Conservation (phyloP, 2,113 vertebrate species). For the Podarcis raffonei region DNA sequence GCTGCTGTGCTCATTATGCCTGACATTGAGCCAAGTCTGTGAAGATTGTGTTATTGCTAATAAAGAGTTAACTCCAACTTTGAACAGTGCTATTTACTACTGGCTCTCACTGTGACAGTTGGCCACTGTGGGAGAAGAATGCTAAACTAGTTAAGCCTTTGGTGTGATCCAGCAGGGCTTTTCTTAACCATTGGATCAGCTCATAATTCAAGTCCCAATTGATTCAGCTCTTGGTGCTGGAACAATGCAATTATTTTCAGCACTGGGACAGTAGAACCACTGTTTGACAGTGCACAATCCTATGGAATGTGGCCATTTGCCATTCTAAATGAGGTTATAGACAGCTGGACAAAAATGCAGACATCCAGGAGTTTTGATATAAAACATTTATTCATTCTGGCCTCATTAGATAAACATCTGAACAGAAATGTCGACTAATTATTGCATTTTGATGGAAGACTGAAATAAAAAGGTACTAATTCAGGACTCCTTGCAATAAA, state of each 20-base stretch:
- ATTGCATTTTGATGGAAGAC: conserved; percentile 55
- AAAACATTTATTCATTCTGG: conserved; percentile 33
- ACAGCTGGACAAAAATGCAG: not conserved
- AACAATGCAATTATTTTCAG: not conserved
- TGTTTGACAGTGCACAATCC: not conserved
- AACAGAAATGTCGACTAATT: conserved; percentile 34
- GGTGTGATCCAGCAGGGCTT: not conserved
- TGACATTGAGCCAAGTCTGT: no score
- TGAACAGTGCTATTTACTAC: no score
- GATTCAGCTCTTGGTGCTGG: not conserved
- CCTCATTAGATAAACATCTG: conserved; percentile 40
- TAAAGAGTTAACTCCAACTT: no score
- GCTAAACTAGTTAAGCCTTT: not conserved
- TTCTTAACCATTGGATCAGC: not conserved
- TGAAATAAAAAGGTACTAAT: conserved; percentile 58
- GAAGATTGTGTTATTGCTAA: no score
- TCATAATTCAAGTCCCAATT: not conserved
- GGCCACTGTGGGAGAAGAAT: no score
- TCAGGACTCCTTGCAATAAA: conserved; percentile 68
- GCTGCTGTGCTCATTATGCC: no score
- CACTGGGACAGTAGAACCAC: not conserved
- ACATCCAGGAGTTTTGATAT: not conserved
- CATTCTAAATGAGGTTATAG: not conserved
- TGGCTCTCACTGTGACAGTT: no score
- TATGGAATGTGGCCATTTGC: not conserved